A percentile compares a stretch with the other conserved stretches of the same genome.
These are phyloP conservation scores for Eriocheir sinensis DNA, from an alignment of 1,140 invertebrate genomes.

Conservation along the genomic window DNA sequence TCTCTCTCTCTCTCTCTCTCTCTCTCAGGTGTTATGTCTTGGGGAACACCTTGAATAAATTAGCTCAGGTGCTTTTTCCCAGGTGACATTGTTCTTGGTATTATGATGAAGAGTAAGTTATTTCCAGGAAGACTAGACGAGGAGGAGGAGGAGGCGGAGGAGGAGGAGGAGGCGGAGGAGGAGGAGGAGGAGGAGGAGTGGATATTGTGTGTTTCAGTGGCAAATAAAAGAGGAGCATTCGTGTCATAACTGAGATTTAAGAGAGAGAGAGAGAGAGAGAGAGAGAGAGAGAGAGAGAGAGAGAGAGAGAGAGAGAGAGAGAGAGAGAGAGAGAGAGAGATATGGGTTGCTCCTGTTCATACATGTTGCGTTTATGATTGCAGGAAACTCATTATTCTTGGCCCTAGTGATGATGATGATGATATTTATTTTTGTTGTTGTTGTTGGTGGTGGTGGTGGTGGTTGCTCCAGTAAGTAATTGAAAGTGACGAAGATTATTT, in stretches of 20 bases:
- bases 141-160: neutral
- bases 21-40: neutral
- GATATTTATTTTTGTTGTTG: too few relatives aligned
- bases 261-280: neutral
- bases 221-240: neutral
- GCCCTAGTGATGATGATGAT: too few relatives aligned
- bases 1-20: conserved; percentile 22
- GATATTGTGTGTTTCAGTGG: too few relatives aligned
- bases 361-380: too few relatives aligned
- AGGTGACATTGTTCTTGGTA: neutral
- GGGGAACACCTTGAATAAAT: too few relatives aligned
- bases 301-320: neutral
- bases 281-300: conserved; percentile 22
- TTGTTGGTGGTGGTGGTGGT: too few relatives aligned
- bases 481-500: too few relatives aligned
- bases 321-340: neutral
- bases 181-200: too few relatives aligned
- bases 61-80: too few relatives aligned
- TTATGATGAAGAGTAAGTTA: neutral
- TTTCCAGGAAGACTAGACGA: neutral
- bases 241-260: neutral
- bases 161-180: neutral
- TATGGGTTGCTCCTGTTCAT: too few relatives aligned
- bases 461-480: too few relatives aligned
- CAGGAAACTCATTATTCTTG: too few relatives aligned